Evolutionary conservation across 1,140 invertebrate genomes (phyloP).

Genomic region (Drosophila lini): DNA sequence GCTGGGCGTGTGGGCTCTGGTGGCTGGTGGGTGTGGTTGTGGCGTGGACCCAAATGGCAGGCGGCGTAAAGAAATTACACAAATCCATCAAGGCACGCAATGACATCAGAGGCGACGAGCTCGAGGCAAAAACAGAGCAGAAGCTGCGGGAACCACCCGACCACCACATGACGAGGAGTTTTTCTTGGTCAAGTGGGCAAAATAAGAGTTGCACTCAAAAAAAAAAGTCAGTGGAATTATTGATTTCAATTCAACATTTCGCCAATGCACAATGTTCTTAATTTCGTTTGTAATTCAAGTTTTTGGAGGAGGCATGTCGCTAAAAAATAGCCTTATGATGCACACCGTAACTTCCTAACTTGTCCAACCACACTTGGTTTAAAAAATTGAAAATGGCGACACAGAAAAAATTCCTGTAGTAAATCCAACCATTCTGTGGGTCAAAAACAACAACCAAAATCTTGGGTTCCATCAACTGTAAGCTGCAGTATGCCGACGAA

Average conservation of each 20-base stretch:
- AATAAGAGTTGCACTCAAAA: conserved; percentile 2
- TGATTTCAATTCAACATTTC: not conserved
- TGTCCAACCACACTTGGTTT: not conserved
- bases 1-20: not conserved
- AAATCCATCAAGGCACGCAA: conserved; percentile 72
- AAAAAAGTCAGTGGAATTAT: not conserved
- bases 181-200: conserved; percentile 3
- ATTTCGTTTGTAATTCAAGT: no score
- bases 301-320: no score
- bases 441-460: no score
- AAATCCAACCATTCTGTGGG: no score
- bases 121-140: not conserved
- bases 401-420: no score
- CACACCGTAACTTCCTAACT: not conserved
- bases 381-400: not conserved
- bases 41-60: conserved; percentile 30
- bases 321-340: no score
- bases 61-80: conserved; percentile 70
- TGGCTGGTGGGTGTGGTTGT: not conserved
- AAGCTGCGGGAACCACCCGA: not conserved
- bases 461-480: no score
- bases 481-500: no score
- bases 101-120: conserved; percentile 56
- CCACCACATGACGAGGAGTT: conserved; percentile 32
- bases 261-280: no score